Conservation (phyloP, 2,797 vertebrate species). For the Crenuchus spilurus region DNA sequence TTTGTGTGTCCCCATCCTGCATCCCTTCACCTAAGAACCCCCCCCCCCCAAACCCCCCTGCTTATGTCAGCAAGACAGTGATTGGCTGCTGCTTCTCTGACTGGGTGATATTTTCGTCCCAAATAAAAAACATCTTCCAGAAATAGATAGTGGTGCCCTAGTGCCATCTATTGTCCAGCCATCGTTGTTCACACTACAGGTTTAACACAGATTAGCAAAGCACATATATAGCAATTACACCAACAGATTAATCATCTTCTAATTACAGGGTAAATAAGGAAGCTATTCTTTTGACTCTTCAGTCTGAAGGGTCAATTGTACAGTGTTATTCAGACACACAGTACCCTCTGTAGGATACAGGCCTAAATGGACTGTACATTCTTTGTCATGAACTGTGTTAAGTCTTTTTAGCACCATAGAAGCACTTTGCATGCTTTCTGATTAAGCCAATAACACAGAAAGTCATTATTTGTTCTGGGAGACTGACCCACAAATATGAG, state of each 20-base stretch:
- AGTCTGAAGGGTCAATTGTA: neutral
- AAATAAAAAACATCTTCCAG: too few relatives aligned
- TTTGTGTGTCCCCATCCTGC: too few relatives aligned
- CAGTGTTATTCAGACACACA: neutral
- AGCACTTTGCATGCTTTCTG: slow-evolving; percentile 15
- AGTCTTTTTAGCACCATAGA: slow-evolving; percentile 18
- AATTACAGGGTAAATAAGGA: neutral
- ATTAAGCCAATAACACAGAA: slow-evolving; percentile 30
- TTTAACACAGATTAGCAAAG: neutral
- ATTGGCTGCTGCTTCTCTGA: too few relatives aligned
- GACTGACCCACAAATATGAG: slow-evolving; percentile 11
- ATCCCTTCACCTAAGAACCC: too few relatives aligned
- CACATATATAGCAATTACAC: neutral
- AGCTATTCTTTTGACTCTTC: neutral
- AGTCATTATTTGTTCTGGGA: slow-evolving; percentile 14
- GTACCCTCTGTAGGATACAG: neutral
- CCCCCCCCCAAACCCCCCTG: too few relatives aligned
- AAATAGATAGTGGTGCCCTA: too few relatives aligned
- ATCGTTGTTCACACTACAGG: too few relatives aligned
- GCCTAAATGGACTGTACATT: neutral
- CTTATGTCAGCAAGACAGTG: too few relatives aligned
- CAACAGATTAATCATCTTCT: neutral
- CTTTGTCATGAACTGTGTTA: neutral
- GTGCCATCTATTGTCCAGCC: too few relatives aligned
- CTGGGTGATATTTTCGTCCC: too few relatives aligned